Conservation (phyloP, 2,888 invertebrate species). For the Coelinius sp. region DNA sequence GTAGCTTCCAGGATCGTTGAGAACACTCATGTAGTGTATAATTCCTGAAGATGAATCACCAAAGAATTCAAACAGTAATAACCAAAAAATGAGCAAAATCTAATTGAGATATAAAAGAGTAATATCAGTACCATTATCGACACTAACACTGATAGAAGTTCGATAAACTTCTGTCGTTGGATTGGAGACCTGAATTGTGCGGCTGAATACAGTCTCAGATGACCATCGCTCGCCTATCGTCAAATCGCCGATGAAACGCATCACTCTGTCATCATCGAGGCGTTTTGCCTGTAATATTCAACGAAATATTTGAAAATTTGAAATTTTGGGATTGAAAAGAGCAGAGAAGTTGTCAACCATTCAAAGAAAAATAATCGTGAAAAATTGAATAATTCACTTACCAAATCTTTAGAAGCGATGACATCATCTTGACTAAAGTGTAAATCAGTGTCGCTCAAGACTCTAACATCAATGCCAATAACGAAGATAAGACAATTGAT, state of each 20-base stretch:
- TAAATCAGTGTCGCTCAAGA: not conserved
- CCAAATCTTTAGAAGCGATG: not conserved
- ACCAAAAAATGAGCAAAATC: slow-evolving; percentile 11
- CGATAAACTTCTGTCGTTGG: slow-evolving; percentile 59
- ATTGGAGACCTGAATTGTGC: slow-evolving; percentile 61
- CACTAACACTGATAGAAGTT: slow-evolving; percentile 55
- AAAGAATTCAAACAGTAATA: not conserved
- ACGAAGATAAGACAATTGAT: not conserved
- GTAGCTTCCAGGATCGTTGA: slow-evolving; percentile 60
- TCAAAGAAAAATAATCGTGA: no score
- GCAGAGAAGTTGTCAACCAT: no score
- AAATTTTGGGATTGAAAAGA: not conserved
- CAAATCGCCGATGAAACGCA: slow-evolving; percentile 63
- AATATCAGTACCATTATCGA: slow-evolving; percentile 63
- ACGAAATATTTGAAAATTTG: not conserved
- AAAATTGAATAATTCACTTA: not conserved
- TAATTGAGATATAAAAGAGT: not conserved
- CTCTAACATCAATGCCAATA: slow-evolving; percentile 7
- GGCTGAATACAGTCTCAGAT: slow-evolving; percentile 63
- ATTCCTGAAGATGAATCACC: slow-evolving; percentile 50
- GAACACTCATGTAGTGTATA: slow-evolving; percentile 60
- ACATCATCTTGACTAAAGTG: slow-evolving; percentile 16
- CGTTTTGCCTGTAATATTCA: slow-evolving; percentile 38
- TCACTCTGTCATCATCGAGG: slow-evolving; percentile 43
- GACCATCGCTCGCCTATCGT: slow-evolving; percentile 58